phyloP scores from a whole-genome alignment of 1,140 invertebrate species.

The Pachyrhynchus sulphureomaculatus region DNA sequence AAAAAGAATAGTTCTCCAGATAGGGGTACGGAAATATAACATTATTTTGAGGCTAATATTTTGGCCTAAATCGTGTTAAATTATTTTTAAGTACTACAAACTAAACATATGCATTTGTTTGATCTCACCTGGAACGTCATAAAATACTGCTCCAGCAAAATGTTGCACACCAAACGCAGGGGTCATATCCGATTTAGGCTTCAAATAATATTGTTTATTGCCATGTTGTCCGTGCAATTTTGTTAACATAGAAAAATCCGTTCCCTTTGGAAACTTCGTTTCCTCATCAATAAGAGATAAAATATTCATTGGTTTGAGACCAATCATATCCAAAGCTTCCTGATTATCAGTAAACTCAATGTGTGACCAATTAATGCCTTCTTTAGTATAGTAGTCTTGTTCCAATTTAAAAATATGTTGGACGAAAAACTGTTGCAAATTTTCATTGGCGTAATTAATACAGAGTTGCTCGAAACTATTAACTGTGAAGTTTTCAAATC shows the following conservation, averaged over 20 bases:
- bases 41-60: too few species aligned
- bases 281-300: slow-evolving; percentile 94
- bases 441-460: slow-evolving; percentile 97
- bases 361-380: slow-evolving; percentile 89
- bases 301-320: slow-evolving; percentile 83
- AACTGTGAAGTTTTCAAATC: slow-evolving; percentile 91
- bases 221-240: slow-evolving; percentile 84
- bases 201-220: slow-evolving; percentile 78
- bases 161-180: slow-evolving; percentile 87
- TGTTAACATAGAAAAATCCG: slow-evolving; percentile 81
- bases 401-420: slow-evolving; percentile 95
- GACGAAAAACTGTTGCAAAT: slow-evolving; percentile 96
- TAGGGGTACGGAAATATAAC: too few species aligned
- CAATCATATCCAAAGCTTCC: slow-evolving; percentile 86
- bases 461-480: slow-evolving; percentile 97
- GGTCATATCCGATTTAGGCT: slow-evolving; percentile 82
- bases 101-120: too few species aligned
- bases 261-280: slow-evolving; percentile 89
- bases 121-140: slow-evolving; percentile 82
- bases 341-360: slow-evolving; percentile 95
- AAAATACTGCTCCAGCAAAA: slow-evolving; percentile 90
- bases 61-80: too few species aligned
- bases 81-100: too few species aligned
- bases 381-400: slow-evolving; percentile 88
- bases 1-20: too few species aligned